Conservation (phyloP, 2,113 vertebrate genomes). For the Prinia subflava region DNA sequence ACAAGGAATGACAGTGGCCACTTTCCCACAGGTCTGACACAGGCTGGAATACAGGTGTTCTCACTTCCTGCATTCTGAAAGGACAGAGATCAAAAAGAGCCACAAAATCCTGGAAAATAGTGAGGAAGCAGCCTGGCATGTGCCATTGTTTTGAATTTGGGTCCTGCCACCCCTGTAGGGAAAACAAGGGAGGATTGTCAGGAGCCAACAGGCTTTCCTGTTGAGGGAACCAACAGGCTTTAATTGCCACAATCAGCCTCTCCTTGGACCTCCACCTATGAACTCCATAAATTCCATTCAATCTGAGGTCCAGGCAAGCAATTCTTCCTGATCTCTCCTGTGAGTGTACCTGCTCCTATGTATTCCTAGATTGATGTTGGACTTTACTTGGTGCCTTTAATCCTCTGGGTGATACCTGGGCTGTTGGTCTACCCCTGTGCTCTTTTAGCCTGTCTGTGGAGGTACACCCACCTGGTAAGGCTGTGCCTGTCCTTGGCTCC, state of each 20-base stretch:
- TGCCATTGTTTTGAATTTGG: not conserved
- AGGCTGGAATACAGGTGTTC: not conserved
- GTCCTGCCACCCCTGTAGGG: not conserved
- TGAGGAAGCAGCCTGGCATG: fast-evolving
- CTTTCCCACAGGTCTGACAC: not conserved
- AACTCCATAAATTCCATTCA: not conserved
- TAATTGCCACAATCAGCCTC: not conserved
- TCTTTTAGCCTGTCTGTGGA: not conserved
- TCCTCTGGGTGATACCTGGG: not conserved
- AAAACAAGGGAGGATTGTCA: not conserved
- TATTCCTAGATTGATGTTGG: not conserved
- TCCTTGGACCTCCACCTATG: not conserved
- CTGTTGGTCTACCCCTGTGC: not conserved
- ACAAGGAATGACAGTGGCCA: not conserved
- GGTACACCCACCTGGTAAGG: not conserved
- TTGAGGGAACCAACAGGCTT: not conserved
- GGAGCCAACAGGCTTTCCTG: not conserved
- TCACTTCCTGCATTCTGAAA: not conserved
- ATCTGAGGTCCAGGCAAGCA: not conserved
- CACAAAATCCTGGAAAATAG: not conserved
- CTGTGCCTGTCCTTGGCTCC: not conserved
- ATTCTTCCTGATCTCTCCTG: not conserved
- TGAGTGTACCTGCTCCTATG: fast-evolving
- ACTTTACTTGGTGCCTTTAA: not conserved
- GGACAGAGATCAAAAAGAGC: not conserved